Base-by-base conservation (phyloP, 2,797 vertebrate species). In the Otus scops region DNA sequence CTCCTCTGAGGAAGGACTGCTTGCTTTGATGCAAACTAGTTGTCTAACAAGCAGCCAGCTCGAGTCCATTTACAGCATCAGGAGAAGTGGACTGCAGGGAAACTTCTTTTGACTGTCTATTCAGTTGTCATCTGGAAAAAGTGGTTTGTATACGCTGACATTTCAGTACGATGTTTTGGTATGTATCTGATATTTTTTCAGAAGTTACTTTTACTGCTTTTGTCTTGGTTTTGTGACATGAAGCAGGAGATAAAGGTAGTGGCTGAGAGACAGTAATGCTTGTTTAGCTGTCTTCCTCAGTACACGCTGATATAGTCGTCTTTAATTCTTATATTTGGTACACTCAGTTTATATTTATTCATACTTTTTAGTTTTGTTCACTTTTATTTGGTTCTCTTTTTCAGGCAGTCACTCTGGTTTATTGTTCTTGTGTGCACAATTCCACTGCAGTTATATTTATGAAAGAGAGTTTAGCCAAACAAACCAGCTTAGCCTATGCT, bases 331-430 rank as follows among this genome's bases (percentile, higher is more conserved):
- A 8, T 85, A 10, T 69, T 78, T 88, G n/a, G 32, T 92, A 45
- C 30, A 5, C 59, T 89, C 78, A 45, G 32, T 69, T 85, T 85
- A 68, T 26, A 32, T 83, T 80, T 80, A 85, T 83, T 89, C 11
- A 61, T 68, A 26, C 11, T 75, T 68, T 76, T 85, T 76, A 69
- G 41, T 68, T 95, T 90, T 91, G 54, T 80, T 92, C 86, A 84
- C 75, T 50, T 88, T 91, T 88, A 57, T 80, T 67, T 78, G 28
- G 5, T 61, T 88, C 57, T 95, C 19, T 48, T 71, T 78, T 89
- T 61, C 63, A 87, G 86, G 80, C 65, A 78, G 41, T 89, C 87
- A 36, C 19, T 96, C 65, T 92, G 39, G 88, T 97, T 94, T 97
- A 96, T 87, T 95, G 83, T 88, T 97, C 54, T 92, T 89, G 23